A percentile compares a stretch with the other conserved stretches of the same genome.
phyloP scores from a whole-genome alignment of 2,888 invertebrate species.

The Tetanocera ferruginea region DNA sequence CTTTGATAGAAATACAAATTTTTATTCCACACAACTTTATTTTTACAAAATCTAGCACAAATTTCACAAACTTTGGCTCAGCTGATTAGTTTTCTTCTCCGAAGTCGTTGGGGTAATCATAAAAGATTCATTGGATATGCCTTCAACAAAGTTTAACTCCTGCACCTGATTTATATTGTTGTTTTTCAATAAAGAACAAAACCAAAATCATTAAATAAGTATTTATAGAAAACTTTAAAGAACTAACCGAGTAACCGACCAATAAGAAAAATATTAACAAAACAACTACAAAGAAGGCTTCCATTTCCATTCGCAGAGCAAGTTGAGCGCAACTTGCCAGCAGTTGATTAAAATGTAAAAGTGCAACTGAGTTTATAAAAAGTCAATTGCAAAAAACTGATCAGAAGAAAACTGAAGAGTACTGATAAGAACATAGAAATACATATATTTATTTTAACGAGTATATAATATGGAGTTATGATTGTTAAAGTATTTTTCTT shows the following conservation, averaged over 20 bases:
- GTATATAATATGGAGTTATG: no score
- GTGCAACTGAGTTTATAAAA: no score
- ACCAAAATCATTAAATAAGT: neutral
- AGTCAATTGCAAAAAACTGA: no score
- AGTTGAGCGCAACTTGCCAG: no score
- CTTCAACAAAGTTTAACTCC: neutral
- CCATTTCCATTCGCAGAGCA: neutral
- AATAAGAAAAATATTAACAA: neutral
- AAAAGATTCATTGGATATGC: neutral
- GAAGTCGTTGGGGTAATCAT: neutral
- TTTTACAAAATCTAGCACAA: neutral
- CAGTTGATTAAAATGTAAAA: no score
- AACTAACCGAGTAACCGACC: slow-evolving; percentile 4
- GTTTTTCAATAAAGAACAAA: no score
- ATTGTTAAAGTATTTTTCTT: no score
- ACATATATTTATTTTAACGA: no score
- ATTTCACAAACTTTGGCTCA: neutral
- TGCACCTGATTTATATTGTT: neutral
- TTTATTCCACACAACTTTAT: no score
- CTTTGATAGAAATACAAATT: no score
- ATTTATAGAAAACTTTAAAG: neutral
- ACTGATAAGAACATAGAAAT: no score
- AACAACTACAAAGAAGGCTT: neutral
- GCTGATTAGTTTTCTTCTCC: neutral
- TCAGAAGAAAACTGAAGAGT: no score